phyloP scores from a whole-genome alignment of 2,797 vertebrate genomes.

The Cichlasoma orientale region DNA sequence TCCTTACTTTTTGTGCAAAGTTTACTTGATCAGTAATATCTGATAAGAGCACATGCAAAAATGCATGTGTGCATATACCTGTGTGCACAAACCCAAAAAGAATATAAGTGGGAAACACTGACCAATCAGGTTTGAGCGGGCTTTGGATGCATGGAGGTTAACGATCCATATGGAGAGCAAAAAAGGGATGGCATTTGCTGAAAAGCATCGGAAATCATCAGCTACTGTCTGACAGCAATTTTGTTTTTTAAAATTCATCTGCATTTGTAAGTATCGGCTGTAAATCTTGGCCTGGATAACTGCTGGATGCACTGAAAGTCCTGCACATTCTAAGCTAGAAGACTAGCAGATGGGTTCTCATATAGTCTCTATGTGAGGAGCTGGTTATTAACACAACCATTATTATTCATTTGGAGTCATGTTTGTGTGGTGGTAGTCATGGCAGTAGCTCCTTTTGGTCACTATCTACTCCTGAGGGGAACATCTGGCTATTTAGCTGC shows the following conservation, averaged over 20 bases:
- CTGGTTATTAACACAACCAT: neutral
- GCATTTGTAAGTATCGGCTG: neutral
- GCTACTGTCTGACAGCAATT: neutral
- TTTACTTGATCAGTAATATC: no score
- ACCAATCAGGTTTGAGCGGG: neutral
- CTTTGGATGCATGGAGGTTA: neutral
- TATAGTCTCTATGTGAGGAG: neutral
- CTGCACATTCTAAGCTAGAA: neutral
- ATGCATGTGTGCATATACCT: neutral
- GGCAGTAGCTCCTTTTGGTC: neutral
- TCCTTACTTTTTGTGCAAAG: no score
- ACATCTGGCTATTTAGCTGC: conserved; percentile 1
- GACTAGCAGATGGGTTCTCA: neutral
- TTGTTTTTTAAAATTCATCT: accelerated
- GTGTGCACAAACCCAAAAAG: neutral
- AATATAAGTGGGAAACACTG: neutral
- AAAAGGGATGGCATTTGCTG: neutral
- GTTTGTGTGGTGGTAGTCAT: neutral
- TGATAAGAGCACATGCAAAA: neutral
- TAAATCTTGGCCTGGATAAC: neutral
- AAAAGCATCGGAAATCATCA: neutral
- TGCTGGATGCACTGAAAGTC: neutral
- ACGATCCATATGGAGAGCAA: neutral
- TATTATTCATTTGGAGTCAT: neutral
- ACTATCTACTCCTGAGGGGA: neutral